Base-by-base conservation (phyloP, 2,888 invertebrate species). In the Harmothoe impar region DNA sequence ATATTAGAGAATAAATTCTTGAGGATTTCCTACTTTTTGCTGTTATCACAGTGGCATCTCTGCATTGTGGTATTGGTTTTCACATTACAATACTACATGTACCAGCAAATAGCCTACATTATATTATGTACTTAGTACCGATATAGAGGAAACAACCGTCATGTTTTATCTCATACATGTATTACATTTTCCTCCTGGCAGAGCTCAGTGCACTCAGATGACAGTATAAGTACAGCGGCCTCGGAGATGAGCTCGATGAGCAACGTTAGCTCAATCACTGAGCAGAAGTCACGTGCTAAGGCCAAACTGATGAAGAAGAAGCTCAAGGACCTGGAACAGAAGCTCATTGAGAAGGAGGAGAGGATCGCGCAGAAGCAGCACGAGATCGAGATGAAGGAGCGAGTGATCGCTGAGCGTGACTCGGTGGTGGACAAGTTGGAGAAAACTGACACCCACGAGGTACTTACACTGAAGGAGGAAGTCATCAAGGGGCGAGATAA, bases 401-500 rank as follows among this genome's bases (percentile, higher is more conserved):
- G 97, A 94, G 97, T 98, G n/a, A 96, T 97, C 93, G 97, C 97
- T 93, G 96, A 98, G 95, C 98, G 98, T 96, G 97, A 97, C 15
- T 97, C 97, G 91, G 97, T 98, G 86, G 86, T 86, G 31, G n/a
- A 5, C 1, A 86, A 86, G 7, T 29, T 86, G 86, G 86, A 86
- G 54, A 15, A 25, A 12, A 96, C 98, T 92, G 98, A 98, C 95
- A 96, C 96, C 10, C 98, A 98, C 96, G 98, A 98, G 95, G 97
- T 97, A 95, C 96, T 98, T 3, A 97, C 97, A 94, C 98, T 98
- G 96, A 98, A 98, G 95, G 98, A 98, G 96, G 97, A 97, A 94
- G 97, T 98, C 89, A 97, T 98, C 94, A 97, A 97, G 95, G 97
- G 98, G 7, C 97, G 98, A 95, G 98, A 98, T 93, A 97, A 97